Percentiles rank a stretch among this genome's conserved stretches.
phyloP scores from a whole-genome alignment of 2,888 invertebrate species.

The Noctua fimbriata region DNA sequence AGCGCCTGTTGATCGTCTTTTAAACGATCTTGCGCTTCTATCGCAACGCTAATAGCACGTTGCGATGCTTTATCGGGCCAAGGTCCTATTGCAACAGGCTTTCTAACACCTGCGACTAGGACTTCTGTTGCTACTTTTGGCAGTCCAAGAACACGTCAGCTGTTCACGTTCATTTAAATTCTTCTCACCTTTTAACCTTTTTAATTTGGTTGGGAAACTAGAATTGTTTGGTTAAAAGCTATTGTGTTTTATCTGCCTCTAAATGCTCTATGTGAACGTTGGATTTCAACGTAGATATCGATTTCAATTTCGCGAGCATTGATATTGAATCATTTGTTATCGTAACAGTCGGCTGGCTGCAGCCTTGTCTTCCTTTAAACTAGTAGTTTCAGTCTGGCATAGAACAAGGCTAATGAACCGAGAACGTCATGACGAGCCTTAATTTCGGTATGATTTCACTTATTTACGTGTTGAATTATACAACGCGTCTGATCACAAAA shows the following conservation, averaged over 20 bases:
- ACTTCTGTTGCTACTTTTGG: slow-evolving; percentile 78
- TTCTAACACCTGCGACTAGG: slow-evolving; percentile 86
- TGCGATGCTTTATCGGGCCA: slow-evolving; percentile 85
- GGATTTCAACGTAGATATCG: slow-evolving; percentile 45
- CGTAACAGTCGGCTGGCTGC: slow-evolving; percentile 81
- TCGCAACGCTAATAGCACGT: slow-evolving; percentile 85
- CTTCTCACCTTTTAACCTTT: slow-evolving; percentile 86
- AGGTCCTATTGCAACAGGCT: slow-evolving; percentile 87
- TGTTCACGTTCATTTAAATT: slow-evolving; percentile 82
- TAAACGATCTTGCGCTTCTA: slow-evolving; percentile 87
- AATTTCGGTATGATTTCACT: slow-evolving; percentile 84
- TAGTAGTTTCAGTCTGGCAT: slow-evolving; percentile 80
- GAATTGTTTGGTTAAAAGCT: slow-evolving; percentile 72
- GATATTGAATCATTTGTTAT: slow-evolving; percentile 79
- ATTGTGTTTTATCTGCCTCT: slow-evolving; percentile 72
- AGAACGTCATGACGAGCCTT: slow-evolving; percentile 78
- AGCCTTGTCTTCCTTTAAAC: slow-evolving; percentile 85
- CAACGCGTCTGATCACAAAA: slow-evolving; percentile 78
- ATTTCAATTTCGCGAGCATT: slow-evolving; percentile 62
- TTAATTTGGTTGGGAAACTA: slow-evolving; percentile 80
- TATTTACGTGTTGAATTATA: slow-evolving; percentile 78
- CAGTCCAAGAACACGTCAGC: slow-evolving; percentile 74
- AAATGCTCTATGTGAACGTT: slow-evolving; percentile 54
- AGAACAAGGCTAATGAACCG: slow-evolving; percentile 83
- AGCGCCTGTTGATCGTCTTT: slow-evolving; percentile 88